Evolutionary conservation across 2,797 vertebrate species (phyloP), one percentile per base, ranked within the genome.

Genomic region (Epinephelus coioides): DNA sequence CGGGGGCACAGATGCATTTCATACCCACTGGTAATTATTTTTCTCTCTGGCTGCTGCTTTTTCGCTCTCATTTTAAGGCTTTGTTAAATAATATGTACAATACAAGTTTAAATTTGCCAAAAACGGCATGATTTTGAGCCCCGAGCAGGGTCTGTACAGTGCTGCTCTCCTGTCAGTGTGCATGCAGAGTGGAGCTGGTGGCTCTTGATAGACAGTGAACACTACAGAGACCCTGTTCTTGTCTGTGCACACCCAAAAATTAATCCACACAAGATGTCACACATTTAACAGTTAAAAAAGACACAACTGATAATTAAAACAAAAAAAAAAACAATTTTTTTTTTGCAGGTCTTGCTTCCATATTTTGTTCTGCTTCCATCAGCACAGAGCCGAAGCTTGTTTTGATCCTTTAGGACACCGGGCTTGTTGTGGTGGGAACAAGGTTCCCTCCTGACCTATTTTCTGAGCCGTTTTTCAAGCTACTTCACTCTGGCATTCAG

Each of bases 401-500:
- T 89, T 67, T 74, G 65, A 83, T 85, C 81, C 64, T 84, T 81
- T 50, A 82, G 84, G 84, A 91, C 78, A 82, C 61, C 46, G 2
- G 47, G 56, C 69, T 78, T 82, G 74, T 86, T 88, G 57, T 69
- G 67, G 69, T 56, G 69, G 27, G 61, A 87, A 85, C 76, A 80
- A 81, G 70, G 40, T 76, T 88, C 79, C 77, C 80, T 75, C 55
- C 78, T 87, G 91, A 90, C 86, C 87, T 84, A 89, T 87, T 90
- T 91, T 86, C 81, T 57, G 71, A 78, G 70, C 44, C 67, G 72
- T 61, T 81, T 85, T 84, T 88, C 69, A 84, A 83, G 51, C 59
- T 5, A 12, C 83, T 78, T 87, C 80, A 82, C 81, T 82, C 63
- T 82, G 46, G 68, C 80, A 81, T 91, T 90, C 85, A 86, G 82